Base-by-base conservation (phyloP, 2,797 vertebrate genomes). In the Diplodus sargus region DNA sequence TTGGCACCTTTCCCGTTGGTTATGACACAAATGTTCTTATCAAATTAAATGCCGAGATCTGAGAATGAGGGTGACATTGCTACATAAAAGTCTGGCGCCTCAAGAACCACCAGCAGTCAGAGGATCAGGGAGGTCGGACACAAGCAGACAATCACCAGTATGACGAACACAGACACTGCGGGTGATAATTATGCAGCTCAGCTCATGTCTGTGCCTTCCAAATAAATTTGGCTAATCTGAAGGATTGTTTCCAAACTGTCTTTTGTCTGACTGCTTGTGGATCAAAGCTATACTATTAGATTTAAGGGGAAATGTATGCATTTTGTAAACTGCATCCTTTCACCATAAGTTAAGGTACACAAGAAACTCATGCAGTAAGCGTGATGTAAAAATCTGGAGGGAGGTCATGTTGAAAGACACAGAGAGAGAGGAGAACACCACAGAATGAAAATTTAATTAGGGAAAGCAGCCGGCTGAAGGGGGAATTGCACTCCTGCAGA, bases 401-500 rank as follows among this genome's bases (percentile, higher is more conserved):
- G 11, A 47, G 74, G 82, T 81, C 66, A 58, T 3, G 23, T n/a
- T 74, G 74, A 83, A 76, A 73, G 63, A 76, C 65, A 57, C 23
- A 43, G 22, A 51, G 13, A 45, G 52, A 45, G 16, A 51, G 47
- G n/a, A 65, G 45, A 66, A 51, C 47, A 47, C 9, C 43, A 51
- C 74, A 69, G 51, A 76, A 39, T 74, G 57, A 79, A 76, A 54
- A 70, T 74, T 20, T 54, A 78, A 85, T 85, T 79, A 83, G 18
- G 17, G 23, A 18, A 13, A 30, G 59, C 39, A 74, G 5, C 47
- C 4, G 48, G 30, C 73, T 70, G 75, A 70, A 25, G 71, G 47
- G 65, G 65, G 20, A 70, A 43, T 22, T 12, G 18, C 60, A 25
- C 13, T 70, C 74, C 67, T 61, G 70, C 3, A 70, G 61, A 61